Percentiles rank a stretch among this genome's conserved stretches.
Evolutionary conservation across 2,888 invertebrate genomes (phyloP).

Genomic region (Idaea straminata): DNA sequence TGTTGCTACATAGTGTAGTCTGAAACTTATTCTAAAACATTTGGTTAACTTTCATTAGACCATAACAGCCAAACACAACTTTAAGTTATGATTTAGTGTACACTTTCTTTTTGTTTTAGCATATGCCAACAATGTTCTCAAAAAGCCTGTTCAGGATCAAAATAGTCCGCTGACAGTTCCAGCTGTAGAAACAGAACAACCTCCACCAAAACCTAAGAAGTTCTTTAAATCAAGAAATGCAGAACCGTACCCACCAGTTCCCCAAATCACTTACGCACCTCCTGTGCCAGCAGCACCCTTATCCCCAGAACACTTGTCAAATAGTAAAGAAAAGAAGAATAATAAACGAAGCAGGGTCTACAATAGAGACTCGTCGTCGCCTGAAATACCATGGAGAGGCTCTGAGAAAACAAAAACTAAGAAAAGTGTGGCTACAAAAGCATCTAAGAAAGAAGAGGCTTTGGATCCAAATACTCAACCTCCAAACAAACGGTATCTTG

Average conservation of each 20-base stretch:
- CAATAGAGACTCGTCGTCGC: slow-evolving; percentile 72
- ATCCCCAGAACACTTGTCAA: slow-evolving; percentile 69
- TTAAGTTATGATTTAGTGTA: slow-evolving; percentile 5
- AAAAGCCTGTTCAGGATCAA: slow-evolving; percentile 76
- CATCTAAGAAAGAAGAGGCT: slow-evolving; percentile 67
- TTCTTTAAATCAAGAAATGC: slow-evolving; percentile 93
- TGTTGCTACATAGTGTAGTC: not conserved
- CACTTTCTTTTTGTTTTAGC: slow-evolving; percentile 53
- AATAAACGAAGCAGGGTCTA: slow-evolving; percentile 61
- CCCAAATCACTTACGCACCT: slow-evolving; percentile 75
- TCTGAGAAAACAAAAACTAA: slow-evolving; percentile 68
- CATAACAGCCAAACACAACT: not conserved
- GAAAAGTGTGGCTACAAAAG: slow-evolving; percentile 68
- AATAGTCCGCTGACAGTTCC: slow-evolving; percentile 78
- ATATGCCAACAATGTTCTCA: slow-evolving; percentile 61
- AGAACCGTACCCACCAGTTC: slow-evolving; percentile 79
- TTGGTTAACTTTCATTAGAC: not conserved
- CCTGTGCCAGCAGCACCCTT: slow-evolving; percentile 68
- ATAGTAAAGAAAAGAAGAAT: slow-evolving; percentile 64
- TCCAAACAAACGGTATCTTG: slow-evolving; percentile 74
- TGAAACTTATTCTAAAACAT: not conserved
- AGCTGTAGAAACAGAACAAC: slow-evolving; percentile 73
- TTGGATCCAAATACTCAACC: slow-evolving; percentile 64
- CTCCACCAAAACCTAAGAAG: slow-evolving; percentile 89
- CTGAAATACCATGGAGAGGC: slow-evolving; percentile 68